Evolutionary conservation across 1,140 invertebrate genomes (phyloP), one percentile per base, ranked within the genome.

Genomic region (Aphelinus atriplicis): DNA sequence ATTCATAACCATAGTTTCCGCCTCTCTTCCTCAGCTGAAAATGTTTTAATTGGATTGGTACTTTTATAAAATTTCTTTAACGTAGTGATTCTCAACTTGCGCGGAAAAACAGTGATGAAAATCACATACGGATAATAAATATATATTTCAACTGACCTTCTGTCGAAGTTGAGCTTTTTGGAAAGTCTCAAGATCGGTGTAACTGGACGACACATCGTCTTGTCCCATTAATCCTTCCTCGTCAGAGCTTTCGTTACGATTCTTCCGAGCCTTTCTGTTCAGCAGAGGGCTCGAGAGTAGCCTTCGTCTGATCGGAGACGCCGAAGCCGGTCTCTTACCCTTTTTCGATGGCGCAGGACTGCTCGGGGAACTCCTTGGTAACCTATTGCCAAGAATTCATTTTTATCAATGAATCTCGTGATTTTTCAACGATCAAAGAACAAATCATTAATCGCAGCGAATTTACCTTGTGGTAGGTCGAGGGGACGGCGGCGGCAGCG

Each of bases 101-200:
- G 26, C 26, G 26, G 26, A 26, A 26, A 26, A 26, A 26, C 26
- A 26, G 26, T 26, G 26, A 26, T 26, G 26, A 26, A 26, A 26
- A 26, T 26, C 26, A 26, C 26, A 26, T 26, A 26, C 26, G 26
- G 26, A 26, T 26, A 26, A 26, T 26, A 26, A 26, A 26, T 26
- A 26, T 26, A 26, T 26, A 26, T 26, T 26, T 26, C 26, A 26
- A 26, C 26, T 26, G 26, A 97, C 96, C 92, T 98, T 97, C 85
- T 98, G 96, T 79, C 95, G 91, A 51, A 98, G 90, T 82, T 97
- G 96, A 56, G 95, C 94, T 88, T 98, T 98, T 85, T 98, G 97
- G 85, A 98, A 97, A 64, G 94, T 96, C 88, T 98, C 96, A 71
- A 98, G 89, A 86, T 98, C 95, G 75, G 92, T 92, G 83, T 96